Evolutionary conservation across 1,140 invertebrate species (phyloP).

Genomic region (Caenorhabditis remanei): DNA sequence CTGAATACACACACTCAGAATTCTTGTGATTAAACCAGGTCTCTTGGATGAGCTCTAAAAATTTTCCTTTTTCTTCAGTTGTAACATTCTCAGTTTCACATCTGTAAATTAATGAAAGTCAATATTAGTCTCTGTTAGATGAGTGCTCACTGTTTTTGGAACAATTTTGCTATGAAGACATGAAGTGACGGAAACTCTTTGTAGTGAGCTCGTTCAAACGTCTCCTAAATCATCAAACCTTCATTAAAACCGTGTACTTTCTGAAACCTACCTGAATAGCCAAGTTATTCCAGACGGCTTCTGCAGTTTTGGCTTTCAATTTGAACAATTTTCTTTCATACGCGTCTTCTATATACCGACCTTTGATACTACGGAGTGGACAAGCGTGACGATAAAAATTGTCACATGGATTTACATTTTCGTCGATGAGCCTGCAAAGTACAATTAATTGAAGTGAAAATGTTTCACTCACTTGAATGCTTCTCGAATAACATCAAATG

Average conservation of each 20-base stretch:
- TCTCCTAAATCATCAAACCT: too few relatives aligned
- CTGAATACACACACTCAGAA: background rate
- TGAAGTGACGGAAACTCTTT: background rate
- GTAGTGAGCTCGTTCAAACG: background rate
- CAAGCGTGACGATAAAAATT: conserved; percentile 36
- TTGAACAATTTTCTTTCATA: background rate
- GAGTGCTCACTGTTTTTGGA: background rate
- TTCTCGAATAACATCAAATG: conserved; percentile 11
- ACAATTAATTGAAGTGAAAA: background rate
- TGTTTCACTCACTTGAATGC: background rate
- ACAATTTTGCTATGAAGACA: background rate
- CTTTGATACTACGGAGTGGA: background rate
- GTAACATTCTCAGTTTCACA: too few relatives aligned
- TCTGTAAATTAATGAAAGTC: too few relatives aligned
- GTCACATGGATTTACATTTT: background rate
- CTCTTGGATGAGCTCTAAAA: background rate
- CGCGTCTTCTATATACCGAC: background rate
- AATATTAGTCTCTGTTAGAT: background rate
- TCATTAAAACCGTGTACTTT: too few relatives aligned
- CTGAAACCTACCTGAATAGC: background rate
- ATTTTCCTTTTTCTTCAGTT: background rate
- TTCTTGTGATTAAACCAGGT: background rate
- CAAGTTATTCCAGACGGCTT: conserved; percentile 9
- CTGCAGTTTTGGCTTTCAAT: background rate
- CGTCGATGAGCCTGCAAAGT: background rate